Evolutionary conservation across 2,888 invertebrate species (phyloP).

Genomic region (Phortica magna): DNA sequence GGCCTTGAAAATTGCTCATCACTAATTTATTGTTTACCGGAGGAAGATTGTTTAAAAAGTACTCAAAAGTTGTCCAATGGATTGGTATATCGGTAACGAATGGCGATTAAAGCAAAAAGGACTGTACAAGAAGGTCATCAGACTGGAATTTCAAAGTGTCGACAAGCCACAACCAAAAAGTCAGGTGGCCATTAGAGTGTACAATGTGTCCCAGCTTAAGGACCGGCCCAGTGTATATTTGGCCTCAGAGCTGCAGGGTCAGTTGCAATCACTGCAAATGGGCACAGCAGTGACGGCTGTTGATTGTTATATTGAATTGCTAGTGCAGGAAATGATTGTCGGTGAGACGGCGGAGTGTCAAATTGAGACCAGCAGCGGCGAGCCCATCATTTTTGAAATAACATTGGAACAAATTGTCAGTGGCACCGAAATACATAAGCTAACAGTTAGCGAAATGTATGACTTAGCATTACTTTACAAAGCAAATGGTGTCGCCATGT

Average conservation of each 20-base stretch:
- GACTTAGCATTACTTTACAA: conserved; percentile 78
- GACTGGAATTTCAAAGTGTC: conserved; percentile 64
- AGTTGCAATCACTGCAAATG: conserved; percentile 65
- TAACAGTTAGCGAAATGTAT: conserved; percentile 76
- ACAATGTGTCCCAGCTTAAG: conserved; percentile 60
- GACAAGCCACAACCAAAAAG: conserved; percentile 72
- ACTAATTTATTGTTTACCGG: too few species aligned
- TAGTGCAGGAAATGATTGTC: conserved; percentile 78
- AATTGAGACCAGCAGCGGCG: conserved; percentile 70
- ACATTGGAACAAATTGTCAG: conserved; percentile 75
- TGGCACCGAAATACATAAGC: conserved; percentile 78
- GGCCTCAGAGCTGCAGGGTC: conserved; percentile 22
- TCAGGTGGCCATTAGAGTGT: conserved; percentile 67
- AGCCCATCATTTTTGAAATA: conserved; percentile 71
- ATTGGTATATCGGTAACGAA: conserved; percentile 74
- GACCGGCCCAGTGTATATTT: conserved; percentile 63
- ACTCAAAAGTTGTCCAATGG: conserved; percentile 55
- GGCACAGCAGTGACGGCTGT: conserved; percentile 78
- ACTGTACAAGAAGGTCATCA: conserved; percentile 69
- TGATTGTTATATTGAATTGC: conserved; percentile 78
- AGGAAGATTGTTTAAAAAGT: not conserved
- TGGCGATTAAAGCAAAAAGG: conserved; percentile 71
- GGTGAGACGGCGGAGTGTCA: conserved; percentile 79
- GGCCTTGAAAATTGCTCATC: too few species aligned
- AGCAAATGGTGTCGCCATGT: conserved; percentile 81